Base-by-base conservation (phyloP, 2,113 vertebrate species). In the Pedionomus torquatus region DNA sequence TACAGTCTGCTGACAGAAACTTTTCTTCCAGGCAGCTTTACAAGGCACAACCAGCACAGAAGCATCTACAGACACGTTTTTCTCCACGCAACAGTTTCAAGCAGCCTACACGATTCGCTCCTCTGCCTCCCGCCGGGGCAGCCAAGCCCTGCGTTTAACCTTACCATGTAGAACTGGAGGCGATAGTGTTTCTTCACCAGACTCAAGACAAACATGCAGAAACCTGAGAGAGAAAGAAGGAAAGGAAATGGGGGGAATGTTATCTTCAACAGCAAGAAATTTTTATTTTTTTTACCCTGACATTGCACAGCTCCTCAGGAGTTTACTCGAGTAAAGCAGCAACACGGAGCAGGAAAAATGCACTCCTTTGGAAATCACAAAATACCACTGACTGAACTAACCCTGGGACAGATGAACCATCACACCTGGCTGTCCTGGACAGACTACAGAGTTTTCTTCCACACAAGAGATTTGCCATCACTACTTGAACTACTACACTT, bases 131-230 rank as follows among this genome's bases (percentile, higher is more conserved):
- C 60, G 4, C 17, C 4, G 33, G 54, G n/a, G 74, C 48, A 85
- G 35, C 25, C 61, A n/a, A 71, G 52, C 75, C 49, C 41, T 39
- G 81, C 11, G 2, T 16, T 75, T 10, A 49, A 31, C 87, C 98
- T 98, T 98, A 99, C 99, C 99, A 99, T 99, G 98, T 99, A 99
- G 97, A 99, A 99, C 97, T 99, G 99, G 48, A 99, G 99, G 33
- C 99, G 99, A 80, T 99, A 99, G 93, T 99, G 99, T 70, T 99
- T 99, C 98, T 99, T 99, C 97, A 99, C 99, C 98, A 99, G 97
- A 74, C 99, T 99, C 97, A 99, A 95, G 52, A 99, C 99, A 91
- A 99, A 99, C 99, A 99, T 99, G 98, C 99, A 99, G 98, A 99
- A 99, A 52, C 99, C 99, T 98, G 23, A 97, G 96, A 25, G 93